Percentiles rank a stretch among this genome's conserved stretches.
These are phyloP conservation scores for Oreochromis mossambicus DNA, from an alignment of 2,797 vertebrate species.

Conservation along the genomic window DNA sequence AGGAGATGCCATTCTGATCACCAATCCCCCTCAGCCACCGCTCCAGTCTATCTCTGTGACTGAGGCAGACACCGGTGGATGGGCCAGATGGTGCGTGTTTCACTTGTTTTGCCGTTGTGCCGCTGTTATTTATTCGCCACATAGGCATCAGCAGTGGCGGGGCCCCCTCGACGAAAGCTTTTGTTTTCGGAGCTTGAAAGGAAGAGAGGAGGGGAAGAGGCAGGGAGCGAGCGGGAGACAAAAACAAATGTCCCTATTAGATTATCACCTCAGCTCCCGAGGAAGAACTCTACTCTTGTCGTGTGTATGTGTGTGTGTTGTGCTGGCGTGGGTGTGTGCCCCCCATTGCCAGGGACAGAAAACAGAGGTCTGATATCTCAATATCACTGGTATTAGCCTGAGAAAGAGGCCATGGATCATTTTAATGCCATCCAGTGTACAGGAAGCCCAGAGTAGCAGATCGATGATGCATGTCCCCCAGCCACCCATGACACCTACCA, in stretches of 20 bases:
- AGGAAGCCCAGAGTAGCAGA: conserved; percentile 50
- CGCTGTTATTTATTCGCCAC: conserved; percentile 70
- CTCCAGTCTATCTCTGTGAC: conserved; percentile 39
- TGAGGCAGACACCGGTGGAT: conserved; percentile 46
- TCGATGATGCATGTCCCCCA: conserved; percentile 58
- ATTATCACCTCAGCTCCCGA: conserved; percentile 58
- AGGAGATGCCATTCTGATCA: conserved; percentile 18
- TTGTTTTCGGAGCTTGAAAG: conserved; percentile 49
- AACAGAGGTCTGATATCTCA: conserved; percentile 62
- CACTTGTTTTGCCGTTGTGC: conserved; percentile 65
- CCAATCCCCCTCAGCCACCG: neutral
- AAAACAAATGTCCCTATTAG: conserved; percentile 72
- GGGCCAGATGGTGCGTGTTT: conserved; percentile 74
- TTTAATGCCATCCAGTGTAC: conserved; percentile 66
- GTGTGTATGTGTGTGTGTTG: neutral
- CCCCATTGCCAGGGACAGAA: conserved; percentile 36
- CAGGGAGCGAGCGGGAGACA: conserved; percentile 23
- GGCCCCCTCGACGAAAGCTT: conserved; percentile 35
- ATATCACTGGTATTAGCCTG: conserved; percentile 59
- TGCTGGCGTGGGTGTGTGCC: conserved; percentile 10
- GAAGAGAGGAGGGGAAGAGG: conserved; percentile 4
- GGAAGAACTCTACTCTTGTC: conserved; percentile 44
- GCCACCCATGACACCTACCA: conserved; percentile 50
- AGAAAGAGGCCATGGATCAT: conserved; percentile 67
- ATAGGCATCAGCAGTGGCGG: conserved; percentile 1